Evolutionary conservation across 1,140 invertebrate species (phyloP).

Genomic region (Listronotus bonariensis): DNA sequence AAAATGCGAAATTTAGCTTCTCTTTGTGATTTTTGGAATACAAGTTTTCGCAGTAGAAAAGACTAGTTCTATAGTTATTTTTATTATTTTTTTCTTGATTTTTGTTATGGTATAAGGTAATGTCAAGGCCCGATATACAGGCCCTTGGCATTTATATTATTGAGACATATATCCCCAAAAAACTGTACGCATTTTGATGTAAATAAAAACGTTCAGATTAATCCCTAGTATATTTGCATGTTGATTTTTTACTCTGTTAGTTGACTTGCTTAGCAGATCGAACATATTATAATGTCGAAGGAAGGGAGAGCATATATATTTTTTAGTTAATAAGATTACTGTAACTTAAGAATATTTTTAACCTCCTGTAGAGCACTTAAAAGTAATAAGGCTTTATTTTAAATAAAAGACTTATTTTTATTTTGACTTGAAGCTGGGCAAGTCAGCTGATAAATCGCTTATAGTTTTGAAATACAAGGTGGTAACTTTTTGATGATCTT

Average conservation of each 20-base stretch:
- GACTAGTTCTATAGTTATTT: conserved; percentile 42
- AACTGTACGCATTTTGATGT: conserved; percentile 46
- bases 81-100: conserved; percentile 20
- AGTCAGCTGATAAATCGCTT: conserved; percentile 44
- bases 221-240: conserved; percentile 51
- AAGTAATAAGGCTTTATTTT: no score
- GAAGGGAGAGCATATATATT: background rate
- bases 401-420: no score
- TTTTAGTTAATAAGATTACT: background rate
- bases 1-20: conserved; percentile 49
- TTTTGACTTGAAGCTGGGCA: background rate
- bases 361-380: no score
- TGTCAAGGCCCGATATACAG: conserved; percentile 38
- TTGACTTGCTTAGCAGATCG: conserved; percentile 30
- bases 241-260: conserved; percentile 40
- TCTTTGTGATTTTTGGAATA: conserved; percentile 51
- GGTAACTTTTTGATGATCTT: background rate
- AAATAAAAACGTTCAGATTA: conserved; percentile 47
- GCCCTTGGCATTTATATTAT: conserved; percentile 24
- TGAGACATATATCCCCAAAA: conserved; percentile 23
- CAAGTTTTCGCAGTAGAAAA: conserved; percentile 39
- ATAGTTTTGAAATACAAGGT: conserved; percentile 47
- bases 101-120: conserved; percentile 37
- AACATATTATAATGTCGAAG: no score
- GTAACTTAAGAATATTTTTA: no score